Evolutionary conservation across 2,888 invertebrate species (phyloP).

Genomic region (Petrolisthes cinctipes): DNA sequence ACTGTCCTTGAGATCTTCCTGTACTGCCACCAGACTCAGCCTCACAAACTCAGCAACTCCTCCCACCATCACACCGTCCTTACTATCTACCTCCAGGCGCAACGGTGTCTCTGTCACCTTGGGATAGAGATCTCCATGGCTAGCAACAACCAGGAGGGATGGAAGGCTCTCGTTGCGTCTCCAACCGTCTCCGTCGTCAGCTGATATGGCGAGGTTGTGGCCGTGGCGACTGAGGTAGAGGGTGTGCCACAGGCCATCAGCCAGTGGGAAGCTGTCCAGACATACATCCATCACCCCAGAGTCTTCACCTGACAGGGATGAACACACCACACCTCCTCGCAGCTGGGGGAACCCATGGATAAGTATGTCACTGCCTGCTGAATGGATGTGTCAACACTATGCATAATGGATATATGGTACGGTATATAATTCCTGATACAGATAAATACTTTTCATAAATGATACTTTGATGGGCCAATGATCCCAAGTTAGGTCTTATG

Average conservation of each 20-base stretch:
- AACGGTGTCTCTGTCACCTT: slow-evolving; percentile 7
- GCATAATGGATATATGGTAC: neutral
- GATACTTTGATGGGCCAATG: neutral
- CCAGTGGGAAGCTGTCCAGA: slow-evolving; percentile 38
- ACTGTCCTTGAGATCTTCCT: slow-evolving; percentile 54
- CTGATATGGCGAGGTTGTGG: slow-evolving; percentile 49
- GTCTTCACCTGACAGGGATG: slow-evolving; percentile 4
- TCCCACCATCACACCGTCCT: slow-evolving; percentile 46
- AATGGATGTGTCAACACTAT: no score
- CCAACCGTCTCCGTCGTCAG: slow-evolving; percentile 60
- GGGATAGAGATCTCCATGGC: slow-evolving; percentile 3
- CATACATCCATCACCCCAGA: slow-evolving; percentile 33
- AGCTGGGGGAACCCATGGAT: neutral
- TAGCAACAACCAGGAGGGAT: slow-evolving; percentile 16
- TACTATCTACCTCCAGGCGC: slow-evolving; percentile 41
- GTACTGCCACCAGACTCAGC: slow-evolving; percentile 31
- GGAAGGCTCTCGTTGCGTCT: slow-evolving; percentile 43
- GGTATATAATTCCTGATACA: neutral
- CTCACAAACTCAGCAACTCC: slow-evolving; percentile 49
- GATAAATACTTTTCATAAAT: neutral
- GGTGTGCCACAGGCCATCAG: slow-evolving; percentile 60
- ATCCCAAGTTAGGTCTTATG: neutral
- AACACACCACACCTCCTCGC: slow-evolving; percentile 43
- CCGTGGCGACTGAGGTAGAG: slow-evolving; percentile 46
- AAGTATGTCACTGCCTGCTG: neutral